phyloP scores from a whole-genome alignment of 2,888 invertebrate species.

The Cordilura impudica region DNA sequence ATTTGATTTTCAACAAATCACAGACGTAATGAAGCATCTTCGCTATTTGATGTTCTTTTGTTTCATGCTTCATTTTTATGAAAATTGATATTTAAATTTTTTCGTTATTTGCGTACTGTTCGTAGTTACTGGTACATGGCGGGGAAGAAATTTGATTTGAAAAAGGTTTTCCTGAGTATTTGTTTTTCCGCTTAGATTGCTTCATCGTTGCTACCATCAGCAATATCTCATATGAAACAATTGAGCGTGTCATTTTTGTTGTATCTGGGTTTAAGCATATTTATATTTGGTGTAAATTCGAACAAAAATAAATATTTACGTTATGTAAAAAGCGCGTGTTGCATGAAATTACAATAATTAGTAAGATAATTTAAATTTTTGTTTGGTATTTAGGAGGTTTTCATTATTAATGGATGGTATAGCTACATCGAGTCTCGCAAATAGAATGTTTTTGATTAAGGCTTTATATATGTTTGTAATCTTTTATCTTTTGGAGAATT shows the following conservation, averaged over 20 bases:
- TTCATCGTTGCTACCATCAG: conserved; percentile 49
- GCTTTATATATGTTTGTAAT: too few relatives aligned
- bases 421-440: too few relatives aligned
- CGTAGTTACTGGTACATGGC: not conserved
- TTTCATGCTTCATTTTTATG: conserved; percentile 71
- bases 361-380: conserved; percentile 33
- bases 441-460: too few relatives aligned
- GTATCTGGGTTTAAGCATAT: conserved; percentile 58
- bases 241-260: conserved; percentile 70
- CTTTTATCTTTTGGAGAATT: too few relatives aligned
- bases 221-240: conserved; percentile 73
- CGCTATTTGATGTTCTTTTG: conserved; percentile 69
- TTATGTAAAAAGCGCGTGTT: conserved; percentile 61
- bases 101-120: not conserved
- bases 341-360: conserved; percentile 73
- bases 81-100: conserved; percentile 71
- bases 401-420: too few relatives aligned
- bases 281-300: conserved; percentile 15
- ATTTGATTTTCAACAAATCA: conserved; percentile 70
- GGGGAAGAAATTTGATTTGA: conserved; percentile 4
- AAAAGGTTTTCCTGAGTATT: conserved; percentile 32
- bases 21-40: conserved; percentile 72
- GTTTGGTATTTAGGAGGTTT: too few relatives aligned
- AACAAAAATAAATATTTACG: conserved; percentile 2
- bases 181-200: conserved; percentile 39